Conservation (phyloP, 2,888 invertebrate genomes). For the Tetheella fluctuosa region DNA sequence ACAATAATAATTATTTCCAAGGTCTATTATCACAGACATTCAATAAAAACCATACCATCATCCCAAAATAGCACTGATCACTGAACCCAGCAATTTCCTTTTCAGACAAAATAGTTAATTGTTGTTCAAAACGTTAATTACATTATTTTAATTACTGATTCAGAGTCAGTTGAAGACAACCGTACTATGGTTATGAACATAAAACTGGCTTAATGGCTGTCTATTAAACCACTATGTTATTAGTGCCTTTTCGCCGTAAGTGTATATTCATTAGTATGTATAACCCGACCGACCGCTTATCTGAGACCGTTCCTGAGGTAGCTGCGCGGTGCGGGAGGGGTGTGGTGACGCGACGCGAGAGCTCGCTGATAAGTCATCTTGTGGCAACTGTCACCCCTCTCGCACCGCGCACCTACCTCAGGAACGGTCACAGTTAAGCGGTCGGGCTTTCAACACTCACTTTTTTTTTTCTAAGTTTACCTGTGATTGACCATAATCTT, state of each 20-base stretch:
- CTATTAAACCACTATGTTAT: background rate
- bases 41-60: background rate
- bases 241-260: background rate
- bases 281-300: too few relatives aligned
- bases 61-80: background rate
- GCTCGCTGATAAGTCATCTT: too few relatives aligned
- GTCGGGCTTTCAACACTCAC: too few relatives aligned
- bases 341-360: too few relatives aligned
- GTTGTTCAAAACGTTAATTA: conserved; percentile 4
- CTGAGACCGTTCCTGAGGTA: too few relatives aligned
- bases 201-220: background rate
- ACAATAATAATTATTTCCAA: background rate
- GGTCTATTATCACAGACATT: background rate
- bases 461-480: too few relatives aligned
- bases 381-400: too few relatives aligned
- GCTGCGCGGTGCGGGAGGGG: too few relatives aligned
- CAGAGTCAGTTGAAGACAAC: conserved; percentile 1
- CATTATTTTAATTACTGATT: conserved; percentile 3
- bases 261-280: background rate
- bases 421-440: too few relatives aligned
- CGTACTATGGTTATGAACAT: background rate
- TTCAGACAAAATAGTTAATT: conserved; percentile 10
- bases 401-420: too few relatives aligned
- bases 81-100: background rate
- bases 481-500: too few relatives aligned